Evolutionary conservation across 2,888 invertebrate genomes (phyloP), one percentile per base, ranked within the genome.

Genomic region (Drosophila austrosaltans): DNA sequence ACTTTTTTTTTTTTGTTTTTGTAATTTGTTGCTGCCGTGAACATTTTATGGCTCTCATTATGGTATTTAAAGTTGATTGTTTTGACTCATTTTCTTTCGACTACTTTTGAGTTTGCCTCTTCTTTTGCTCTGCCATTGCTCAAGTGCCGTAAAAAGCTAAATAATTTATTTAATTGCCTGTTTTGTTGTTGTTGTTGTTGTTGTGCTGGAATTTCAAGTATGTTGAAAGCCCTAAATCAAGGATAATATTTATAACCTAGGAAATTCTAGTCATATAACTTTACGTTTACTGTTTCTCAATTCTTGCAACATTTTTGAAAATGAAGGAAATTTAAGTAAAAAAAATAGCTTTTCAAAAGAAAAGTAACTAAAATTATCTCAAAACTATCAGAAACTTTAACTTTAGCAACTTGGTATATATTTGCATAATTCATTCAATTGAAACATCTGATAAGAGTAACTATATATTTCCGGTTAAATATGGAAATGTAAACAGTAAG

Each of bases 1-100:
- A 22, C 22, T 16, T 42, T 16, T 42, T 42, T 42, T 48, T 20
- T 22, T 7, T 48, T 36, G 36, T 57, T 84, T 78, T 66, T 56
- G 40, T 20, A 25, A 32, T 42, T 59, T 59, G 42, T 59, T 59
- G 59, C 42, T 65, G 58, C 63, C 58, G 40, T 72, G 42, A 69
- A 36, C 48, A 28, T 54, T 75, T 74, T 62, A 73, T 75, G 69
- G 64, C 53, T 42, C 69, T 64, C 63, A 75, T 69, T 74, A 60
- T 59, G 63, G 63, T 76, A 67, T 61, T 59, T 70, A 62, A 57
- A 62, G 60, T 60, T 69, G 61, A 63, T 64, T 54, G 70, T 63
- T 76, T 63, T 39, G 53, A 7, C 32, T 53, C 20, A 32, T 57
- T 20, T 39, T 57, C 10, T 12, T 20, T 20, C 36, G 36, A 8